Evolutionary conservation across 2,888 invertebrate species (phyloP).

Genomic region (Drosophila merina): DNA sequence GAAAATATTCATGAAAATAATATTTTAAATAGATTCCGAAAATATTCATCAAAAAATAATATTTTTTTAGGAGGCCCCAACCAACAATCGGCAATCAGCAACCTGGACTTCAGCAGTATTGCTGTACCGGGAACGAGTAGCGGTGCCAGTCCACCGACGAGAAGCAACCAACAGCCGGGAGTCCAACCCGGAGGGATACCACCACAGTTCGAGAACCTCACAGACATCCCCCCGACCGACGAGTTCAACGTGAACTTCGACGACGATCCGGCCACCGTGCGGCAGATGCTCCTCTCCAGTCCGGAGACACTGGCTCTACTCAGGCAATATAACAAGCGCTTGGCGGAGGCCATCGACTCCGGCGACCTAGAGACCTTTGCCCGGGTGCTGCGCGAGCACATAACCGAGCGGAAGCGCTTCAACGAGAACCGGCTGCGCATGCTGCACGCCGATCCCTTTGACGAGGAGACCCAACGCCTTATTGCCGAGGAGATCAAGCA

Average conservation of each 20-base stretch:
- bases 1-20: no score
- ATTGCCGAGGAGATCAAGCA: slow-evolving; percentile 98
- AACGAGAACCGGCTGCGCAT: slow-evolving; percentile 93
- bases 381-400: slow-evolving; percentile 91
- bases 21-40: no score
- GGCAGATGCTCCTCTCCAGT: slow-evolving; percentile 94
- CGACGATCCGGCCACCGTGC: slow-evolving; percentile 93
- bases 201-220: slow-evolving; percentile 31
- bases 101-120: slow-evolving; percentile 94
- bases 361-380: slow-evolving; percentile 93
- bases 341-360: slow-evolving; percentile 95
- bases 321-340: slow-evolving; percentile 95
- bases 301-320: slow-evolving; percentile 95
- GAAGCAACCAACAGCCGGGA: slow-evolving; percentile 24
- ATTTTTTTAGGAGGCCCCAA: slow-evolving; percentile 14
- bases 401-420: slow-evolving; percentile 91
- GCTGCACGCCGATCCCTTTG: slow-evolving; percentile 97
- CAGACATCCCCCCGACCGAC: slow-evolving; percentile 69
- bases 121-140: slow-evolving; percentile 87
- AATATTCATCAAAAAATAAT: background rate
- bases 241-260: slow-evolving; percentile 85
- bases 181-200: background rate
- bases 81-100: slow-evolving; percentile 54
- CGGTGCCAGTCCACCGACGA: slow-evolving; percentile 33
- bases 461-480: slow-evolving; percentile 96